Base-by-base conservation (phyloP, 2,797 vertebrate genomes). In the Megalops cyprinoides region DNA sequence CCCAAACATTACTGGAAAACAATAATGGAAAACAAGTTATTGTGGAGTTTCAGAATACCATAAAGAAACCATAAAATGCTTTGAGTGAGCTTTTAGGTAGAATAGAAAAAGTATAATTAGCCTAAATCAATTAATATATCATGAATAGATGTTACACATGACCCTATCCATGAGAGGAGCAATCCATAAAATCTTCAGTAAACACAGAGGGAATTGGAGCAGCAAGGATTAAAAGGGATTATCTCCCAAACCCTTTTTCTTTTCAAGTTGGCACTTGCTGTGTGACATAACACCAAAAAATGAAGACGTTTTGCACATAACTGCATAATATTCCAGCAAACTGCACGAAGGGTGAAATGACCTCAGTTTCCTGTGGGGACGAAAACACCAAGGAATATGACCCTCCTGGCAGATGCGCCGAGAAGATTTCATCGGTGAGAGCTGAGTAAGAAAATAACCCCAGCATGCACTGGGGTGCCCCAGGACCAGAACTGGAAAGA, bases 241-340 rank as follows among this genome's bases (percentile, higher is more conserved):
- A 12, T 9, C 20, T 49, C n/a, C 28, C 49, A 3, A 77, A 48
- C 44, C 28, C 23, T 12, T 44, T 44, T 55, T 65, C 48, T 74
- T 60, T 25, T 65, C 44, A 77, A 67, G 53, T 46, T 76, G 76
- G 46, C 55, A 53, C 5, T 15, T 48, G 58, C 46, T 78, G 0
- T 15, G 73, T 84, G 76, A 69, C 69, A n/a, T 7, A 20, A 56
- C 78, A n/a, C n/a, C 58, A 76, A 46, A 4, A 49, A n/a, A 1
- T 34, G 28, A 48, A n/a, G 9, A 53, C 74, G 3, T 37, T 8
- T 10, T 62, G 31, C 31, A n/a, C n/a, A n/a, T 37, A 4, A 20
- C 3, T 12, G 31, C 67, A 18, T 20, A 62, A 62, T n/a, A n/a
- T 14, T 34, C 31, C 14, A 67, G 62, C 14, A 39, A 34, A 67